These are phyloP conservation scores for Rhombomys opimus DNA, from an alignment of 2,113 vertebrate species.

Conservation along the genomic window DNA sequence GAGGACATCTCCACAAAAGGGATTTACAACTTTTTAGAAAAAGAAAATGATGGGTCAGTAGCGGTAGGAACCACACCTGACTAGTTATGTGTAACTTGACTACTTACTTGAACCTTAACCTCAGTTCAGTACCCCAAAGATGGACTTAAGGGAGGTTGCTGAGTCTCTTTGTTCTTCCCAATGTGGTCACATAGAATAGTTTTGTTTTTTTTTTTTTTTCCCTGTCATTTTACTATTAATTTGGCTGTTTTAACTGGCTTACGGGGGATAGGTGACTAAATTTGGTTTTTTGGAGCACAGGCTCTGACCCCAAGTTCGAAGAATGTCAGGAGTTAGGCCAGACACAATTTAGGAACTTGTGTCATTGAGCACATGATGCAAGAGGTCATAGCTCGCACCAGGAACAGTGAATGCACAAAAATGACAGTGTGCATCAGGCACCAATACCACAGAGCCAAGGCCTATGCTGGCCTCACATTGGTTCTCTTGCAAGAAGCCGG, in stretches of 20 bases:
- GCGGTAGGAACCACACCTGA: too few species aligned
- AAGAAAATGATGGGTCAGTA: background rate
- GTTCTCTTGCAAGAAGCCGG: background rate
- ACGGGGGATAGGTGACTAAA: background rate
- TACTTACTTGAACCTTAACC: background rate
- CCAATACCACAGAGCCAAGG: background rate
- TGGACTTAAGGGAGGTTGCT: background rate
- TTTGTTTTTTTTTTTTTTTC: background rate
- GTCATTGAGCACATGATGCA: background rate
- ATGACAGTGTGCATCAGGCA: background rate
- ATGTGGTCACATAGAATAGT: background rate
- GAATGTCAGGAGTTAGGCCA: background rate
- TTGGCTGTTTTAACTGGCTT: background rate
- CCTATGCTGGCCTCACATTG: background rate
- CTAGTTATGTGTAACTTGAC: background rate
- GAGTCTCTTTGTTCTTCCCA: background rate
- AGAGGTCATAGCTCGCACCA: background rate
- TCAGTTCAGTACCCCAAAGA: background rate
- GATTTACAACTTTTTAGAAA: background rate
- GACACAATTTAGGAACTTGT: background rate
- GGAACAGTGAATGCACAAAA: background rate
- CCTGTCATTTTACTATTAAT: background rate
- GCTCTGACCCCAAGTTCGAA: background rate
- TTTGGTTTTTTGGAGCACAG: too few species aligned
- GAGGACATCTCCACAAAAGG: background rate